Evolutionary conservation across 2,113 vertebrate species (phyloP).

Genomic region (Zingel zingel): DNA sequence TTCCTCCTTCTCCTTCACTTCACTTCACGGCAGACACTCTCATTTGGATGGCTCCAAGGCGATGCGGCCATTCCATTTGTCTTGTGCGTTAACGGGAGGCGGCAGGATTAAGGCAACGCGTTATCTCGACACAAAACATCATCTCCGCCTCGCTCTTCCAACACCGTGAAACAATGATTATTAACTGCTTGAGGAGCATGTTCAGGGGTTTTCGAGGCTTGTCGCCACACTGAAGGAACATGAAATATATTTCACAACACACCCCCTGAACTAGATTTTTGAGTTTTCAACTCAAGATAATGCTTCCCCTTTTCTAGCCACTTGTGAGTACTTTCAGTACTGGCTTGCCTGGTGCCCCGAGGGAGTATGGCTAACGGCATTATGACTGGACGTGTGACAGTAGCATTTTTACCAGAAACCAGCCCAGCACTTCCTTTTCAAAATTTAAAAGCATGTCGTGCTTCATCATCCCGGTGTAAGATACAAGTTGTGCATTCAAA

Average conservation of each 20-base stretch:
- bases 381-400: constrained; percentile 69
- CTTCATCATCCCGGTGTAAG: constrained; percentile 64
- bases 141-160: constrained; percentile 67
- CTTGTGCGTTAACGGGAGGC: constrained; percentile 69
- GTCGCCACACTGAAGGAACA: constrained; percentile 67
- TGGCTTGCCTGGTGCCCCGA: constrained; percentile 19
- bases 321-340: constrained; percentile 42
- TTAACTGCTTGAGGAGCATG: constrained; percentile 71
- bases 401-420: constrained; percentile 78
- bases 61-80: constrained; percentile 70
- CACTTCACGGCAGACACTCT: constrained; percentile 75
- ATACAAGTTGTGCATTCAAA: constrained; percentile 62
- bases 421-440: constrained; percentile 79
- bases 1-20: constrained; percentile 64
- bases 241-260: constrained; percentile 57
- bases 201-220: constrained; percentile 61
- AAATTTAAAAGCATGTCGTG: constrained; percentile 72
- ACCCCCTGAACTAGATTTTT: constrained; percentile 36
- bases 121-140: constrained; percentile 76
- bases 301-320: constrained; percentile 50
- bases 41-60: constrained; percentile 78
- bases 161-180: constrained; percentile 73
- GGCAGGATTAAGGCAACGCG: constrained; percentile 64
- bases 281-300: constrained; percentile 51
- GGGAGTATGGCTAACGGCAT: constrained; percentile 62